Conservation (phyloP, 23 tunicate genomes). For the Halocynthia aurantium region DNA sequence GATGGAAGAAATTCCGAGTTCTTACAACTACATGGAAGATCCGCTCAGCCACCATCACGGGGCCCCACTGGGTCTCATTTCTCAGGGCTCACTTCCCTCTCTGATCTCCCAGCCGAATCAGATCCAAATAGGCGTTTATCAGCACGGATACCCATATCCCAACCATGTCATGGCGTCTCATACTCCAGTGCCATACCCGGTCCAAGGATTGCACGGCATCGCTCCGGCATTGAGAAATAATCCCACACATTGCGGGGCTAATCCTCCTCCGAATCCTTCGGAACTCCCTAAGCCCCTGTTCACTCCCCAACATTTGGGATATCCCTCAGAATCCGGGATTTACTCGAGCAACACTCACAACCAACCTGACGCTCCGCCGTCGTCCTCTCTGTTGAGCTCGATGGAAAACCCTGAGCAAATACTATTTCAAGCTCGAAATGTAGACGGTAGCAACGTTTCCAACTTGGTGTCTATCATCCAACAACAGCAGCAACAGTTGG, state of each 20-base stretch:
- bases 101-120: conserved; percentile 27
- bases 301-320: conserved; percentile 9
- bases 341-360: background rate
- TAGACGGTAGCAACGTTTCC: conserved; percentile 25
- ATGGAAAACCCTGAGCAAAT: background rate
- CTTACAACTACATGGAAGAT: background rate
- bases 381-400: background rate
- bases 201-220: background rate
- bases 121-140: conserved; percentile 40
- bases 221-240: background rate
- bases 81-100: conserved; percentile 18
- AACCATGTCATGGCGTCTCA: conserved; percentile 31
- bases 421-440: conserved; percentile 25
- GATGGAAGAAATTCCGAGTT: background rate
- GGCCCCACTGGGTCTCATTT: background rate
- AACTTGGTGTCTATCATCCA: conserved; percentile 52
- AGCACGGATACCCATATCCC: conserved; percentile 20
- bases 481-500: conserved; percentile 24
- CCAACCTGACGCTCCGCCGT: background rate
- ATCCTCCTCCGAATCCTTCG: conserved; percentile 66
- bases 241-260: conserved; percentile 25
- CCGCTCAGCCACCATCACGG: background rate
- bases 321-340: conserved; percentile 10
- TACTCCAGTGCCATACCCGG: conserved; percentile 15
- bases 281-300: conserved; percentile 75